Base-by-base conservation (phyloP, 2,113 vertebrate genomes). In the Pterophyllum scalare region DNA sequence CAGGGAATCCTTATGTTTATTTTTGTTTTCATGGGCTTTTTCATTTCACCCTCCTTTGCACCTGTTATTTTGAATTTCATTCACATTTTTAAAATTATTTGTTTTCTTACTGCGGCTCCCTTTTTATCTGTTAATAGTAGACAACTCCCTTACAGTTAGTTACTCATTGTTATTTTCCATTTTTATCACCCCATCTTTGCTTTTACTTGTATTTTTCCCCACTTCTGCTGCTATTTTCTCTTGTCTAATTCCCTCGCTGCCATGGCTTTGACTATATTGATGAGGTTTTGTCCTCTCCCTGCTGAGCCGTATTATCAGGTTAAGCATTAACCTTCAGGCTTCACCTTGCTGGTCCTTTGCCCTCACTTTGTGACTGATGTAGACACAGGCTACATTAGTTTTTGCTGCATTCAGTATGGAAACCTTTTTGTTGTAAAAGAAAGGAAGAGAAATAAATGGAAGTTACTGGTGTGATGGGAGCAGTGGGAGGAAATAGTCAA, bases 301-400 rank as follows among this genome's bases (percentile, higher is more conserved):
- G 77, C 75, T 87, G 86, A 92, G 88, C 84, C 85, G 65, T 59
- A 79, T 81, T 75, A 85, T 61, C 78, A 79, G 74, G 86, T 91
- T 92, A 91, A 92, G 59, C 82, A 91, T 94, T 93, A 89, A 89
- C 88, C 59, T 79, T 38, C 7, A 86, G 43, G 75, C 58, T 86
- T 90, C 65, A 80, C 77, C 88, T 87, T 52, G 43, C 38, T 86
- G 43, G 33, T 65, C 57, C 57, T 82, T 86, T 77, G 64, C 60
- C 86, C 77, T 74, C 13, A 28, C 8, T 77, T 28, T n/a, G 13
- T 38, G 46, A 46, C 28, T 49, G 52, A 79, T 61, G 49, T 12
- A 26, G 58, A 74, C 19, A 26, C 24, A 81, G 31, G 52, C 80
- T 59, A 35, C 24, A 24, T 33, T 28, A 5, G 2, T 20, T 61